phyloP scores from a whole-genome alignment of 2,888 invertebrate species.

The Antheraea assamensis region DNA sequence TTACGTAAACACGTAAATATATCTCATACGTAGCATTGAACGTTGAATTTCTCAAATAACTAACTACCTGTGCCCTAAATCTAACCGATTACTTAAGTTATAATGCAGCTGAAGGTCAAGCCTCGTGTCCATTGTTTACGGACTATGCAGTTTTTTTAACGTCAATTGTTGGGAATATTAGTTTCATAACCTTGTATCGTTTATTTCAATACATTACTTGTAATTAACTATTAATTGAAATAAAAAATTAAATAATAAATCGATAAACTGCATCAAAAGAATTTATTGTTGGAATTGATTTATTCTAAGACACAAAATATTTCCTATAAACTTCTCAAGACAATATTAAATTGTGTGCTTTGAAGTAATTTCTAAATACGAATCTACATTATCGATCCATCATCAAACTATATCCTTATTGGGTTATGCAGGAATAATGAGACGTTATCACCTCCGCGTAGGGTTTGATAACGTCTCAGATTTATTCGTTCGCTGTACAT shows the following conservation, averaged over 20 bases:
- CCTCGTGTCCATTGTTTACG: not conserved
- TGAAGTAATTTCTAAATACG: no score
- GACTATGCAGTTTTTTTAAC: constrained; percentile 5
- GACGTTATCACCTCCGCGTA: not conserved
- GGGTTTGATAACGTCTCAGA: not conserved
- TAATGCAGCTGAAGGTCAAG: not conserved
- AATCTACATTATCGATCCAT: no score
- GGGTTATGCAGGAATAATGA: no score
- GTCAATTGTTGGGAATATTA: constrained; percentile 7
- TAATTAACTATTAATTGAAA: not conserved
- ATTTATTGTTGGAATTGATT: not conserved
- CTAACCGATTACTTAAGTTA: constrained; percentile 7
- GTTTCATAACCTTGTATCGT: not conserved
- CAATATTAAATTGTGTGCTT: no score
- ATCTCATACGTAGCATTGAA: constrained; percentile 2
- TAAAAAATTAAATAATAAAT: not conserved
- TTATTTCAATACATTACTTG: not conserved
- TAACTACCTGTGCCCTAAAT: constrained; percentile 11
- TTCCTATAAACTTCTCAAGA: not conserved
- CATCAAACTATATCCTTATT: no score
- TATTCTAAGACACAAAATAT: not conserved
- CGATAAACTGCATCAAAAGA: not conserved
- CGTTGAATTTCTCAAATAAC: constrained; percentile 10
- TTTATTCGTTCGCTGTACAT: not conserved
- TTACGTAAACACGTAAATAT: not conserved